Evolutionary conservation across 2,888 invertebrate species (phyloP).

Genomic region (Tachystola acroxantha): DNA sequence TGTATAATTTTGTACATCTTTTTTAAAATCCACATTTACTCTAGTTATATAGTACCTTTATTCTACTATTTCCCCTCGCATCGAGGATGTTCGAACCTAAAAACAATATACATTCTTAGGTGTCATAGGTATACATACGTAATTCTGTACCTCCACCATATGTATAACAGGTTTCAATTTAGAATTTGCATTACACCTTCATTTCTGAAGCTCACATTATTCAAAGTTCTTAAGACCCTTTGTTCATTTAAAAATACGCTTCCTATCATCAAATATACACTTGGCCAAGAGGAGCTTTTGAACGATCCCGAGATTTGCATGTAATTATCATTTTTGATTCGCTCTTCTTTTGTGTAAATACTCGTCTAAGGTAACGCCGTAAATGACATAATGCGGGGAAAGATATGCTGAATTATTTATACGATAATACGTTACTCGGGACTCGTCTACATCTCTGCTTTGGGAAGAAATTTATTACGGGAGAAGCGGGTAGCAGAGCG

Average conservation of each 20-base stretch:
- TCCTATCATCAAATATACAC: slow-evolving; percentile 41
- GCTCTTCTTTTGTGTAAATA: slow-evolving; percentile 76
- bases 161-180: too few species aligned
- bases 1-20: too few species aligned
- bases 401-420: slow-evolving; percentile 77
- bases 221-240: slow-evolving; percentile 5
- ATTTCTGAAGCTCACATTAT: slow-evolving; percentile 5
- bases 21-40: too few species aligned
- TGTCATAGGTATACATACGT: too few species aligned
- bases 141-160: too few species aligned
- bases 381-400: slow-evolving; percentile 74
- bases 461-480: not conserved
- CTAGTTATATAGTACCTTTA: too few species aligned
- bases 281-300: slow-evolving; percentile 35
- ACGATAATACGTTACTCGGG: slow-evolving; percentile 53
- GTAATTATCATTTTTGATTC: slow-evolving; percentile 79
- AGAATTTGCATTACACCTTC: too few species aligned
- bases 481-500: not conserved
- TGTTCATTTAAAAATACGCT: slow-evolving; percentile 19
- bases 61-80: too few species aligned
- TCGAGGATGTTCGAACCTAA: too few species aligned
- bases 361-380: slow-evolving; percentile 68
- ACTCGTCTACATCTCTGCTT: slow-evolving; percentile 6
- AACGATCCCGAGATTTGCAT: slow-evolving; percentile 72
- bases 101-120: too few species aligned